Base-by-base conservation (phyloP, 2,888 invertebrate species). In the Lutraria lutraria region DNA sequence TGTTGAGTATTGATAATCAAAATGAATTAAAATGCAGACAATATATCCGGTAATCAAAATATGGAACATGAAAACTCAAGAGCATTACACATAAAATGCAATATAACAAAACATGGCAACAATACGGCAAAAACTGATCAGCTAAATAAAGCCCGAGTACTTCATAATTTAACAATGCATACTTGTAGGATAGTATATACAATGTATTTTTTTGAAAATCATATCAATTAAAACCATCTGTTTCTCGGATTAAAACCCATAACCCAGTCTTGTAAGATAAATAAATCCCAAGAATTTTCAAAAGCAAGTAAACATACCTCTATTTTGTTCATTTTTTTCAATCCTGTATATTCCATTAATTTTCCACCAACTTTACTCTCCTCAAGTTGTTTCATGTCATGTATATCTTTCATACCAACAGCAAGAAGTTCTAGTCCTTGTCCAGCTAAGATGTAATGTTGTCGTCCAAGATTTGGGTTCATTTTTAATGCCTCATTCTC, bases 381-480 rank as follows among this genome's bases (percentile, higher is more conserved):
- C 10, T 93, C 86, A n/a, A 87, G 54, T 29, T 87, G 89, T 15
- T 87, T 81, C 19, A 85, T 79, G 83, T 86, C 82, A 4, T 76
- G 31, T 29, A 87, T 79, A 21, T 83, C 81, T 34, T 91, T 85
- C 12, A 94, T 82, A 53, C 94, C 94, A 0, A 92, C 88, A 13
- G 92, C 93, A 81, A 95, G 89, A 34, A 94, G 83, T 80, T 94
- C 92, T 79, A 89, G 90, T 2, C 94, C 93, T 68, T 90, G 89
- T 43, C 95, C 95, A 56, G 81, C 89, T 85, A 95, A 81, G 0
- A 93, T 92, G 85, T 91, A 88, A 81, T 95, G 95, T 54, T 92
- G 89, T 29, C 94, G 86, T 0, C 90, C 90, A 13, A 95, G 82
- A 34, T 93, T 92, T 31, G 94, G 91, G 68, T 90, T 89, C 31